Conservation (phyloP, 1,140 invertebrate species). For the Delia radicum region DNA sequence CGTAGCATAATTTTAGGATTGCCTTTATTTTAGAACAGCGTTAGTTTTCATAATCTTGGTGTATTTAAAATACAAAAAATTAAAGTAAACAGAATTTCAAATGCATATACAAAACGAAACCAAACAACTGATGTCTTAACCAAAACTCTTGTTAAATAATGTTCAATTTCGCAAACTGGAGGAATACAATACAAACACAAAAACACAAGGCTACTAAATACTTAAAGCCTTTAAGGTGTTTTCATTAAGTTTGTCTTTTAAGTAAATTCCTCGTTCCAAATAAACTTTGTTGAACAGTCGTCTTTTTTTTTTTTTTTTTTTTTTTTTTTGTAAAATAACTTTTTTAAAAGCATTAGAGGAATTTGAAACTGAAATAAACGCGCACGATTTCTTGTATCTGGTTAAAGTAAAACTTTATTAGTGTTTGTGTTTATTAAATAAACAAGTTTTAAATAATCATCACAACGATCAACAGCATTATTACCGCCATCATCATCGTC, state of each 20-base stretch:
- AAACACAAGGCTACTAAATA: not conserved
- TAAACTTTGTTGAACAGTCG: no score
- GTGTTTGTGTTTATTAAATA: constrained; percentile 5
- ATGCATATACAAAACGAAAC: no score
- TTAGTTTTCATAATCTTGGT: no score
- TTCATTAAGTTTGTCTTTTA: not conserved
- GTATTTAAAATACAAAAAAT: no score
- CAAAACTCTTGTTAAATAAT: no score
- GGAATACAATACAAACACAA: not conserved
- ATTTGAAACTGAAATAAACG: not conserved
- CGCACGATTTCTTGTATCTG: not conserved
- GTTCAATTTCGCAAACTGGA: not conserved
- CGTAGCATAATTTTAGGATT: no score
- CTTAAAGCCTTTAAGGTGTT: not conserved
- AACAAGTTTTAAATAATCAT: not conserved
- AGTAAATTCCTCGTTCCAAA: no score
- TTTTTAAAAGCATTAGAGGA: not conserved
- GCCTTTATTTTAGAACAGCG: no score
- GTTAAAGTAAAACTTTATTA: not conserved
- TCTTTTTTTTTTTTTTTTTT: not conserved
- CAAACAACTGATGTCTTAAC: no score
- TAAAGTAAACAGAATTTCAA: no score
- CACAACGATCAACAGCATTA: not conserved
- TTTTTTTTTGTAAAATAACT: not conserved
- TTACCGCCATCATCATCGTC: not conserved